These are phyloP conservation scores for Oceanites oceanicus DNA, from an alignment of 2,113 vertebrate species.

Conservation along the genomic window DNA sequence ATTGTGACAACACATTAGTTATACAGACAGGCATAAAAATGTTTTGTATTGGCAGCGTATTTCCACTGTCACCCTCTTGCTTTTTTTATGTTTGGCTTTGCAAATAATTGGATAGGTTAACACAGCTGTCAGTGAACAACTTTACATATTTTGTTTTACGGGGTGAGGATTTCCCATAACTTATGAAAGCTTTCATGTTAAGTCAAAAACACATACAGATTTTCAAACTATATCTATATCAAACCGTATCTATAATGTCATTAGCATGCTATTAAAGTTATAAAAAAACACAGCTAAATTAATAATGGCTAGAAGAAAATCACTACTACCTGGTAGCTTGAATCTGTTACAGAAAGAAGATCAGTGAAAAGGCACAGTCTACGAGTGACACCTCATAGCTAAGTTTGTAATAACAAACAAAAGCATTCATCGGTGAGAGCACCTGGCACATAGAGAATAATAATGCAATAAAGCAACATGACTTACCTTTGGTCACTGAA, in stretches of 20 bases:
- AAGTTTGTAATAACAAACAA: not conserved
- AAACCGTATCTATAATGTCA: not conserved
- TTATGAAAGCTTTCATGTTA: not conserved
- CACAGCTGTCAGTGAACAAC: not conserved
- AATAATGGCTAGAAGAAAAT: not conserved
- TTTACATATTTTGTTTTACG: not conserved
- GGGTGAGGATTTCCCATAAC: not conserved
- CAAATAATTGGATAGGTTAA: not conserved
- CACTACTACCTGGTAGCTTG: not conserved
- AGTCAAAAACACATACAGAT: not conserved
- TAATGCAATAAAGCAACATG: not conserved
- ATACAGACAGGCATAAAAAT: not conserved
- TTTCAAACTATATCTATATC: not conserved
- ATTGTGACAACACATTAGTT: constrained; percentile 1
- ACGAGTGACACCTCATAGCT: not conserved
- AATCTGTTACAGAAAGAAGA: not conserved
- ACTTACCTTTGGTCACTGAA: not conserved
- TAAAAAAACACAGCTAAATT: not conserved
- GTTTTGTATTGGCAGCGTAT: not conserved
- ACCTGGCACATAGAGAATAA: not conserved
- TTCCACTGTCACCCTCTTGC: not conserved
- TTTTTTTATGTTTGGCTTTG: not conserved
- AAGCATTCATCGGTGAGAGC: not conserved
- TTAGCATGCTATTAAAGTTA: not conserved
- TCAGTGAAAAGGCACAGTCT: not conserved